A percentile compares a stretch with the other conserved stretches of the same genome.
These are phyloP conservation scores for Dryobates pubescens DNA, from an alignment of 2,797 vertebrate species.

Conservation along the genomic window DNA sequence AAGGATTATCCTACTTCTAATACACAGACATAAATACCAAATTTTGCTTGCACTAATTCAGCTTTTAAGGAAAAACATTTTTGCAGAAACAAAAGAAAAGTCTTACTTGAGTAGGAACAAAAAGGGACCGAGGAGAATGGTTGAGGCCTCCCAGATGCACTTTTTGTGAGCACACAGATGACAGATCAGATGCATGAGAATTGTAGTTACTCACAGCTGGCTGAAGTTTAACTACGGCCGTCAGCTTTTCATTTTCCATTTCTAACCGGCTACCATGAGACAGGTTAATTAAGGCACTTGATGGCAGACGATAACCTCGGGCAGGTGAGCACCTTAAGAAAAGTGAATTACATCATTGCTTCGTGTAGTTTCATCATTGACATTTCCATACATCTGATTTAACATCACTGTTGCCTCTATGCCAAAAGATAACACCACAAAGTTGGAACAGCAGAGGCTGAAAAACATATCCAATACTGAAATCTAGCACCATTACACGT, in stretches of 20 bases:
- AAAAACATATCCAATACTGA: not conserved
- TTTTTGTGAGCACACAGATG: constrained; percentile 73
- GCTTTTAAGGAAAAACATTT: not conserved
- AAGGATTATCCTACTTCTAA: not conserved
- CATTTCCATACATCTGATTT: not conserved
- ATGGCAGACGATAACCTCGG: constrained; percentile 91
- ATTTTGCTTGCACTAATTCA: not conserved
- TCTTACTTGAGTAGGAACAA: constrained; percentile 90
- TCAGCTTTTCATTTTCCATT: constrained; percentile 88
- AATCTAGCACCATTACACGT: not conserved
- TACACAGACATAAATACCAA: not conserved
- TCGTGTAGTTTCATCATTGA: not conserved
- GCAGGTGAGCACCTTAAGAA: constrained; percentile 84
- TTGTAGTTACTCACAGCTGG: constrained; percentile 78
- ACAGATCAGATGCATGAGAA: constrained; percentile 52
- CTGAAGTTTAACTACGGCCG: constrained; percentile 93
- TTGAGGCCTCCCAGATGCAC: constrained; percentile 86
- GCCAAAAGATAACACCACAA: not conserved
- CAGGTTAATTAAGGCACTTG: constrained; percentile 95
- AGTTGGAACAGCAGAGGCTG: not conserved
- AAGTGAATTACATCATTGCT: not conserved
- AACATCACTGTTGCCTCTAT: not conserved
- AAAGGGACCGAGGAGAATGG: constrained; percentile 92
- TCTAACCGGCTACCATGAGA: constrained; percentile 90
- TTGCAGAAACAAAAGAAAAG: not conserved